Evolutionary conservation across 2,113 vertebrate species (phyloP).

Genomic region (Notarius lentiginosus): DNA sequence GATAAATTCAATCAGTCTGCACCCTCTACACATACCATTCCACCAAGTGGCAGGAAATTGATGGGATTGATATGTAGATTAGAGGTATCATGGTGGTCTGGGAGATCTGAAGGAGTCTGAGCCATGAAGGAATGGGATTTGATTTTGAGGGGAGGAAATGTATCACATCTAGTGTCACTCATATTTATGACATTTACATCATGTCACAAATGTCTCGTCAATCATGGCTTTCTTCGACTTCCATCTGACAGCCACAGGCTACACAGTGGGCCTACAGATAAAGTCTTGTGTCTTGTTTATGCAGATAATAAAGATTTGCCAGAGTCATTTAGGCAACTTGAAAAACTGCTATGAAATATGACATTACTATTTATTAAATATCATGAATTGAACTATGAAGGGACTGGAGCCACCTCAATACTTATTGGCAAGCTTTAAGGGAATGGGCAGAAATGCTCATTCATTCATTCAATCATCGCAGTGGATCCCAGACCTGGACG

Average conservation of each 20-base stretch:
- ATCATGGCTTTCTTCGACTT: neutral
- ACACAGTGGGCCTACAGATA: neutral
- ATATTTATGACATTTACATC: conserved; percentile 10
- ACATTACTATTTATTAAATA: neutral
- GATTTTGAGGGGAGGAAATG: neutral
- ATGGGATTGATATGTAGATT: conserved; percentile 47
- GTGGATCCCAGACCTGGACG: neutral
- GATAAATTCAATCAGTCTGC: conserved; percentile 39
- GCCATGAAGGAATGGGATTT: conserved; percentile 26
- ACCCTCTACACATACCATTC: neutral
- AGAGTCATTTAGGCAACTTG: neutral
- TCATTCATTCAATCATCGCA: neutral
- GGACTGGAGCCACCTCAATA: neutral
- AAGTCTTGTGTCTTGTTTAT: neutral
- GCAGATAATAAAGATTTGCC: neutral
- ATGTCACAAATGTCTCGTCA: conserved; percentile 1
- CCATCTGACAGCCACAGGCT: neutral
- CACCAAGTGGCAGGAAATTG: conserved; percentile 39
- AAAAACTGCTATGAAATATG: neutral
- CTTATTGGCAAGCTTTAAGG: neutral
- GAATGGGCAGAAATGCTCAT: neutral
- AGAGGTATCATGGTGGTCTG: conserved; percentile 25
- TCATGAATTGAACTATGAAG: neutral
- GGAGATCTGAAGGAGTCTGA: conserved; percentile 36
- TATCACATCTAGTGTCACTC: conserved; percentile 2